Base-by-base conservation (phyloP, 2,888 invertebrate genomes). In the Furcula furcula region DNA sequence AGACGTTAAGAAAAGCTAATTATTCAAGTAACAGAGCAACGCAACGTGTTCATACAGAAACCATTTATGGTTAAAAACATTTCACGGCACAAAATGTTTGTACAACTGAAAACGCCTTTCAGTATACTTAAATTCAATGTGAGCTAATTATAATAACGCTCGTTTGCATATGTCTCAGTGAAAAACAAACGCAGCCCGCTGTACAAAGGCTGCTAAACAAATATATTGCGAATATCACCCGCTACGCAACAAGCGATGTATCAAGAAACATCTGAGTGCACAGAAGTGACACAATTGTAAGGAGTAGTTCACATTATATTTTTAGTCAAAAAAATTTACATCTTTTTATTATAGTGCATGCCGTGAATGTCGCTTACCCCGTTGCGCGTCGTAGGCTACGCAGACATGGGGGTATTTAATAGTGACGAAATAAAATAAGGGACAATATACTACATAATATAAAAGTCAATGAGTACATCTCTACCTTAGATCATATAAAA, bases 101-200 rank as follows among this genome's bases (percentile, higher is more conserved):
- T 48, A 35, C 55, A 58, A 56, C 51, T 56, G 55, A 43, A 36
- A 39, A 37, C 36, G 28, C 31, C 32, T 36, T 52, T 32, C 33
- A 19, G 35, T 42, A 41, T 45, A 43, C 51, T 44, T 36, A 55
- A 32, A 58, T 56, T 46, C 48, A 56, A 58, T 56, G 58, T 56
- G 58, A 55, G 46, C 58, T 58, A 58, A 56, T 56, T 56, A 58
- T 48, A 32, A 31, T 40, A 46, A 46, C 29, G 41, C 38, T 52
- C 53, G 52, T 48, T 49, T 38, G 26, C 49, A 52, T 34, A 27
- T 39, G 34, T 34, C 20, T 11, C 13, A 12, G 14, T 13, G 14
- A 10, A n/a, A 12, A 29, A 21, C 19, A 21, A 13, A 21, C 29
- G 19, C 2, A 7, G 10, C 20, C 14, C 20, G 7, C 13, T 7